Conservation (phyloP, 1,140 invertebrate species). For the Aphaenogaster rudis region DNA sequence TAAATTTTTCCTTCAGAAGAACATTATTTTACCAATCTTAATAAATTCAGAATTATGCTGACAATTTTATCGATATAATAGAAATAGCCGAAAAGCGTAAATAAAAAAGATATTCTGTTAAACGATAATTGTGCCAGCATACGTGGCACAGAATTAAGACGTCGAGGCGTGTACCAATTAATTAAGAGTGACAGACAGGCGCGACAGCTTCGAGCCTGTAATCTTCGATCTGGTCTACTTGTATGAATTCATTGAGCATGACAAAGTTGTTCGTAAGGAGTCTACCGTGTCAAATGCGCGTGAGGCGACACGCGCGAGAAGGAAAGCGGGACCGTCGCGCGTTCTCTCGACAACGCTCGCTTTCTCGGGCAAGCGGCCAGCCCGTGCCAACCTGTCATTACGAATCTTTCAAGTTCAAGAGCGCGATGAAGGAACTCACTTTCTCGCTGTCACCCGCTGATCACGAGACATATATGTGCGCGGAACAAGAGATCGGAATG, state of each 20-base stretch:
- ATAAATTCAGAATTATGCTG: background rate
- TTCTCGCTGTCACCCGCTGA: slow-evolving; percentile 8
- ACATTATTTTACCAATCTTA: slow-evolving; percentile 4
- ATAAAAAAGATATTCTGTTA: background rate
- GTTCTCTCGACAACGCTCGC: slow-evolving; percentile 31
- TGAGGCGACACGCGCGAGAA: slow-evolving; percentile 43
- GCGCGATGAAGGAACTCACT: slow-evolving; percentile 46
- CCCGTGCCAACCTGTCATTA: slow-evolving; percentile 40
- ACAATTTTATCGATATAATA: background rate
- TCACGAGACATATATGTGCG: background rate
- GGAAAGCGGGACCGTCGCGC: slow-evolving; percentile 31
- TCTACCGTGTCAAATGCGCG: slow-evolving; percentile 42
- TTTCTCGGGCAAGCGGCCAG: slow-evolving; percentile 55
- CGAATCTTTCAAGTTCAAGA: slow-evolving; percentile 63
- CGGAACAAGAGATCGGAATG: background rate
- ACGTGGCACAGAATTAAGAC: background rate
- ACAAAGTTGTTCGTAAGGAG: slow-evolving; percentile 31
- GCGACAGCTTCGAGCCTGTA: slow-evolving; percentile 16
- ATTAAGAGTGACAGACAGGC: slow-evolving; percentile 25
- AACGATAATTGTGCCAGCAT: background rate
- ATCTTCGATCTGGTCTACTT: slow-evolving; percentile 49
- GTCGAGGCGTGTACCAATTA: background rate
- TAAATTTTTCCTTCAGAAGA: background rate
- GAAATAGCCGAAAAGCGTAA: background rate
- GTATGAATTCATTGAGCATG: slow-evolving; percentile 55